Base-by-base conservation (phyloP, 2,888 invertebrate genomes). In the Branchipolynoe longqiensis region DNA sequence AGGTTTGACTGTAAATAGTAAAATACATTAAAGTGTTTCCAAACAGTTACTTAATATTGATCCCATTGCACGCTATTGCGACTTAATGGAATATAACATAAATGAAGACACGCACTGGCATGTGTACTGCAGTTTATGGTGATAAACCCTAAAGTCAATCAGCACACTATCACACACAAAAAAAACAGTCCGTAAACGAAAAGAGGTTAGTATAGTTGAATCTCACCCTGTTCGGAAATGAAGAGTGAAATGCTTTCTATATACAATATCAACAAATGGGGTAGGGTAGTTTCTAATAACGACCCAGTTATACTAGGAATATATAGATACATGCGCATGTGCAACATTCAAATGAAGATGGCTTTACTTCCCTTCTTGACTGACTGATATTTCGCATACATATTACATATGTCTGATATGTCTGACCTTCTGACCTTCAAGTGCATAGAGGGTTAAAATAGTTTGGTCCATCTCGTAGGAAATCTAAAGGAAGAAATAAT, bases 151-250 rank as follows among this genome's bases (percentile, higher is more conserved):
- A 69, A 69, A 69, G 33, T 69, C 38, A 69, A 38, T 69, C 69
- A n/a, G 69, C 69, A 69, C 69, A 69, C 69, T 25, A 69, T 69
- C 14, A 69, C 69, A 69, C 69, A 69, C 36, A 69, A n/a, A 62
- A n/a, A n/a, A 62, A 69, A 69, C 38, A 36, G 36, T 69, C 25
- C 12, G n/a, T 69, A 4, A 69, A 38, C 14, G 33, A 69, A 1
- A 69, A 69, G 38, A 6, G 36, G n/a, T n/a, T 58, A 69, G 3
- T 69, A 38, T 69, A 12, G 14, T 3, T 38, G 38, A 3, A 14
- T 14, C 69, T 12, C 69, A 4, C 14, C n/a, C 22, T 69, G 14
- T 12, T 22, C 38, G 33, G 38, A 69, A 6, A 38, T 36, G 33
- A 14, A 36, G 22, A 62, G 62, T 3, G 33, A 6, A 69, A n/a